Percentiles rank a stretch among this genome's conserved stretches.
phyloP scores from a whole-genome alignment of 2,113 vertebrate species.

The Sitta europaea region DNA sequence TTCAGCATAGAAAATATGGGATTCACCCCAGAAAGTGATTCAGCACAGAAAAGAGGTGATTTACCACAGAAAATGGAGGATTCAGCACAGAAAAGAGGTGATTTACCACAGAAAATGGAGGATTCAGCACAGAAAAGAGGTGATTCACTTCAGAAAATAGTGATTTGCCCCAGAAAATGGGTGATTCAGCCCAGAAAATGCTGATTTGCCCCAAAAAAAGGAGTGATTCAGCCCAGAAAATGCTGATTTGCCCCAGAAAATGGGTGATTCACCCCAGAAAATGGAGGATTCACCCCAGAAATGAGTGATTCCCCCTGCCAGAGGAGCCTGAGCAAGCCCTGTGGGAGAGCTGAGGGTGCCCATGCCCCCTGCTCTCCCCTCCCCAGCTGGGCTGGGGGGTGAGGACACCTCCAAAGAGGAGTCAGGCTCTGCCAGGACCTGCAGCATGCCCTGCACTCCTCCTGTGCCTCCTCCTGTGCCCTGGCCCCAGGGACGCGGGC shows the following conservation, averaged over 20 bases:
- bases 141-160: fast-evolving
- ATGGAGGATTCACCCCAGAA: neutral
- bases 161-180: neutral
- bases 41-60: too few relatives aligned
- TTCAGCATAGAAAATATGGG: too few relatives aligned
- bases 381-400: too few relatives aligned
- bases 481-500: neutral
- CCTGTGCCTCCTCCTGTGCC: too few relatives aligned
- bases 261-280: too few relatives aligned
- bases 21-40: too few relatives aligned
- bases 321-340: neutral
- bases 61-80: too few relatives aligned
- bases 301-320: neutral
- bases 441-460: fast-evolving
- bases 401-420: too few relatives aligned
- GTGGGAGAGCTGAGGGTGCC: neutral
- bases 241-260: too few relatives aligned
- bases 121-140: neutral
- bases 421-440: neutral
- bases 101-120: too few relatives aligned
- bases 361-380: neutral
- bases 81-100: neutral
- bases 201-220: too few relatives aligned
- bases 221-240: too few relatives aligned
- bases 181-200: fast-evolving